Base-by-base conservation (phyloP, 2,888 invertebrate genomes). In the Drosophila aldrichi region DNA sequence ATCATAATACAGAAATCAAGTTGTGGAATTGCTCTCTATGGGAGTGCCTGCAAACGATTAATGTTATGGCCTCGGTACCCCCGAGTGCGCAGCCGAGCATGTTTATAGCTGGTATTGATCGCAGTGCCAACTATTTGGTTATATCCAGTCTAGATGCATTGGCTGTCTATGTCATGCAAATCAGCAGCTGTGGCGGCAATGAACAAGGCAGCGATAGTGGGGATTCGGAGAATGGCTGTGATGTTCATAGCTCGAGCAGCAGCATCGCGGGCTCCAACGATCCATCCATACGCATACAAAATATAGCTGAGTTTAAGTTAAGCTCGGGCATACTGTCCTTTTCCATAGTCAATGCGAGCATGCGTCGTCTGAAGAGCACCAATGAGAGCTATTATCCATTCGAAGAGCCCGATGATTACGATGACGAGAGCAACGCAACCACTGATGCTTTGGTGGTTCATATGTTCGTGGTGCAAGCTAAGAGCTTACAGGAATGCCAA, bases 21-120 rank as follows among this genome's bases (percentile, higher is more conserved):
- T 94, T 96, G 52, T 99, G 98, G 98, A 97, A 97, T 9, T 99
- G 98, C 92, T 97, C 98, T 91, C 95, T 97, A 0, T 99, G 99
- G 99, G 95, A 95, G 54, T 98, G 98, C 90, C 94, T 98, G n/a
- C 99, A 98, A 92, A 97, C 96, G 0, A 95, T 98, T 41, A 94
- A 94, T 36, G 96, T 97, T 89, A 79, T 78, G 43, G 60, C 90
- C 12, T 59, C 75, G 12, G 65, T 71, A 36, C 71, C 89, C 0
- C 77, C 83, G 32, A 40, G 70, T 8, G 56, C 60, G 7, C 70
- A 82, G 22, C 74, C 88, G 0, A 79, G 81, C 51, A 75, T 75
- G 58, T 93, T 93, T 40, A 91, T 92, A 92, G 96, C 97, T 0
- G 95, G 96, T 82, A 94, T 98, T 58, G 98, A 99, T 93, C 94